A percentile compares a stretch with the other conserved stretches of the same genome.
Conservation (phyloP, 2,797 vertebrate genomes). For the Anguilla marmorata region DNA sequence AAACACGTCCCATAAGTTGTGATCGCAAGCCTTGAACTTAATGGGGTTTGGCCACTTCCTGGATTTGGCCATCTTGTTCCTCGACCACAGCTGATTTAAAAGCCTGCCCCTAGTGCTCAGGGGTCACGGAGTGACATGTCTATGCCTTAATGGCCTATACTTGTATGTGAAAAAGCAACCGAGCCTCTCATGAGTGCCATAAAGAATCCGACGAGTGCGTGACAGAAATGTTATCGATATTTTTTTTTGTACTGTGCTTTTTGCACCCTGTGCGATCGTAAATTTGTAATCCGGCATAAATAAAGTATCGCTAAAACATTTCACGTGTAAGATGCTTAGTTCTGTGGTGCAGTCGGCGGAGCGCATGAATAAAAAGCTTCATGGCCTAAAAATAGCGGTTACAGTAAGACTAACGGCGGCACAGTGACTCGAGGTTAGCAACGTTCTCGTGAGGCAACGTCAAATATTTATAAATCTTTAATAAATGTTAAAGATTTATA, state of each 20-base stretch:
- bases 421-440: background rate
- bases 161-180: constrained; percentile 12
- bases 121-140: constrained; percentile 30
- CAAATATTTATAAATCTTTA: constrained; percentile 17
- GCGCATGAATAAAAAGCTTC: background rate
- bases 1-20: background rate
- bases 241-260: background rate
- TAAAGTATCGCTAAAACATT: background rate
- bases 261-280: background rate
- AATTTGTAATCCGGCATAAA: background rate
- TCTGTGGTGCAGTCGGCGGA: background rate
- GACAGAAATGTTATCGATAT: background rate
- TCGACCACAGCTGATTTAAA: background rate
- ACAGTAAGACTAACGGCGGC: background rate
- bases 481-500: background rate
- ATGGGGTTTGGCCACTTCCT: constrained; percentile 2
- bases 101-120: background rate
- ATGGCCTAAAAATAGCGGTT: background rate
- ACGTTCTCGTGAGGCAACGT: background rate
- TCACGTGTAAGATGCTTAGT: background rate
- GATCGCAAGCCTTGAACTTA: constrained; percentile 15
- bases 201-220: background rate
- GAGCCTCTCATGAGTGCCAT: background rate
- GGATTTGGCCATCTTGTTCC: constrained; percentile 10
- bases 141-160: constrained; percentile 10